Percentiles rank a stretch among this genome's conserved stretches.
phyloP scores from a whole-genome alignment of 1,140 invertebrate genomes.

The Drosophila subobscura region DNA sequence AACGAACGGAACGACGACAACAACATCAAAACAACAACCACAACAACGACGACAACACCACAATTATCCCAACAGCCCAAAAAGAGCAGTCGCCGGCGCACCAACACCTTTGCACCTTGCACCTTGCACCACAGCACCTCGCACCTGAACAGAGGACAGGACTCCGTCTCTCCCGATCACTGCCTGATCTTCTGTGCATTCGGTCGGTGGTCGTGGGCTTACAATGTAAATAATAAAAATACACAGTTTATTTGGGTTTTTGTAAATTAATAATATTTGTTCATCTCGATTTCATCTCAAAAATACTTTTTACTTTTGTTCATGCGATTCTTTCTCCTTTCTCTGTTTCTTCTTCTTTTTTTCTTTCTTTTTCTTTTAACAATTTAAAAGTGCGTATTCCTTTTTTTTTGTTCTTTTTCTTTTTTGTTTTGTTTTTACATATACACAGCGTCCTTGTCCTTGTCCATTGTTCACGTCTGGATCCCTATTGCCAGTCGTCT shows the following conservation, averaged over 20 bases:
- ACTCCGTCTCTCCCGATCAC: slow-evolving; percentile 10
- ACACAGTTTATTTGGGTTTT: slow-evolving; percentile 75
- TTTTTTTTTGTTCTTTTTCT: slow-evolving; percentile 37
- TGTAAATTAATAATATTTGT: slow-evolving; percentile 82
- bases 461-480: slow-evolving; percentile 28
- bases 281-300: slow-evolving; percentile 79
- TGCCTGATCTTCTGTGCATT: background rate
- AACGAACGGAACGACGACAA: slow-evolving; percentile 28
- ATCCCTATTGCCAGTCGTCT: slow-evolving; percentile 40
- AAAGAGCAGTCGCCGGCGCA: slow-evolving; percentile 28
- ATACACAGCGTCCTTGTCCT: slow-evolving; percentile 74
- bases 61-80: slow-evolving; percentile 29
- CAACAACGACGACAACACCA: slow-evolving; percentile 46
- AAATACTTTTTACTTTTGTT: slow-evolving; percentile 76
- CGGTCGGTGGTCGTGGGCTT: slow-evolving; percentile 5
- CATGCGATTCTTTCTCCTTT: slow-evolving; percentile 46
- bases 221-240: slow-evolving; percentile 78
- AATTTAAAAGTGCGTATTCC: slow-evolving; percentile 73
- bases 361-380: slow-evolving; percentile 57
- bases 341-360: slow-evolving; percentile 39
- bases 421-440: slow-evolving; percentile 66
- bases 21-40: slow-evolving; percentile 49
- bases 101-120: slow-evolving; percentile 23
- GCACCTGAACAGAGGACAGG: slow-evolving; percentile 12
- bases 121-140: slow-evolving; percentile 33